Evolutionary conservation across 2,797 vertebrate species (phyloP), one percentile per base, ranked within the genome.

Genomic region (Merluccius polli): DNA sequence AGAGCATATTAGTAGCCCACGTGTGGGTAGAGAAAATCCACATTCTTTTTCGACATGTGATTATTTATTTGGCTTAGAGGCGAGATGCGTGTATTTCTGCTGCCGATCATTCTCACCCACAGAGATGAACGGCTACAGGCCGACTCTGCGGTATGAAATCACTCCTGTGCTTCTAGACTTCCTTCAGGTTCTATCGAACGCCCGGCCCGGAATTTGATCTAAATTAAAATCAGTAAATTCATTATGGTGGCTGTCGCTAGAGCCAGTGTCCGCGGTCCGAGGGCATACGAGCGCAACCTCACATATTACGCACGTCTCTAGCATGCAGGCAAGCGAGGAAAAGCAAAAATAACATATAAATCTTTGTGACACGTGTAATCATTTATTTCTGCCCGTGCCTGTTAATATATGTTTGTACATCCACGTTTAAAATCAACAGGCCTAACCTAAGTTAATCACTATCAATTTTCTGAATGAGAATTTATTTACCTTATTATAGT

Each of bases 191-290:
- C 70, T 30, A 68, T 7, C 29, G 1, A 68, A 73, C 63, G 74
- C 70, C 72, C 67, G 78, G 70, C 75, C 69, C 38, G 78, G 81
- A 83, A 77, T 77, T 30, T 1, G 24, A 89, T 89, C 82, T 87
- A 89, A 89, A 90, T 90, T 87, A 89, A 87, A 87, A 89, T 87
- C 82, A 82, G 78, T 83, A 84, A 84, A 85, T 86, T 84, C 77
- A 81, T 83, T 85, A 83, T 33, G 69, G 79, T 75, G 75, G 9
- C 70, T 79, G 77, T 0, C 24, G 32, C 30, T 2, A 77, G 41
- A 77, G 41, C 65, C 31, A 24, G 72, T 33, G 31, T 33, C 32
- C 36, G 18, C 48, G 36, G 4, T 31, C 38, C 63, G 2, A 63
- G 11, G 7, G 15, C 52, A 15, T 65, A 65, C 59, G 59, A 65